These are phyloP conservation scores for Todus mexicanus DNA, from an alignment of 2,797 vertebrate species.

Conservation along the genomic window DNA sequence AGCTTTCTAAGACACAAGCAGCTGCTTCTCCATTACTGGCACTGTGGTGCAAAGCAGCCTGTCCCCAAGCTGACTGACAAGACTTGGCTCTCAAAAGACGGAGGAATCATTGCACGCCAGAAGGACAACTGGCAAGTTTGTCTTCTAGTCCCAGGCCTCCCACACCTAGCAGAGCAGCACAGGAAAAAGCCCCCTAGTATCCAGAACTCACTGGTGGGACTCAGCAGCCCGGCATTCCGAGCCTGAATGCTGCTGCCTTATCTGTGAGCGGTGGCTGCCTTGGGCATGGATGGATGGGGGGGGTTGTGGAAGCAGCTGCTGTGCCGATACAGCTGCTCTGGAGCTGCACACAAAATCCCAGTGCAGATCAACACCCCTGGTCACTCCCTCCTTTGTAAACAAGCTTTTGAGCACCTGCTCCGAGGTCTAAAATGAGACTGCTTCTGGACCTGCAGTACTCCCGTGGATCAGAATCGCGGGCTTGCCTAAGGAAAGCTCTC, in stretches of 20 bases:
- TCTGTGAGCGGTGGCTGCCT: neutral
- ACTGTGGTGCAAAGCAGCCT: neutral
- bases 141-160: neutral
- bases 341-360: neutral
- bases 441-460: neutral
- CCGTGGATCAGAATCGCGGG: neutral
- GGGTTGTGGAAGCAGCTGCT: neutral
- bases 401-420: slow-evolving; percentile 11
- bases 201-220: neutral
- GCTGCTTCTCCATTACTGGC: neutral
- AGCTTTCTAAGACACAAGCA: neutral
- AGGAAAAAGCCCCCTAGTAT: neutral
- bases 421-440: neutral
- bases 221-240: neutral
- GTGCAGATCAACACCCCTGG: neutral
- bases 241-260: neutral
- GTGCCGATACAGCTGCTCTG: neutral
- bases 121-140: neutral
- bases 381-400: neutral
- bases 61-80: neutral
- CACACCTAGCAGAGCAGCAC: neutral
- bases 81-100: neutral
- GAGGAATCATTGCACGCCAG: neutral
- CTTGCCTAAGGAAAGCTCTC: neutral
- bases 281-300: neutral